These are phyloP conservation scores for Apis laboriosa DNA, from an alignment of 1,140 invertebrate species.

Conservation along the genomic window DNA sequence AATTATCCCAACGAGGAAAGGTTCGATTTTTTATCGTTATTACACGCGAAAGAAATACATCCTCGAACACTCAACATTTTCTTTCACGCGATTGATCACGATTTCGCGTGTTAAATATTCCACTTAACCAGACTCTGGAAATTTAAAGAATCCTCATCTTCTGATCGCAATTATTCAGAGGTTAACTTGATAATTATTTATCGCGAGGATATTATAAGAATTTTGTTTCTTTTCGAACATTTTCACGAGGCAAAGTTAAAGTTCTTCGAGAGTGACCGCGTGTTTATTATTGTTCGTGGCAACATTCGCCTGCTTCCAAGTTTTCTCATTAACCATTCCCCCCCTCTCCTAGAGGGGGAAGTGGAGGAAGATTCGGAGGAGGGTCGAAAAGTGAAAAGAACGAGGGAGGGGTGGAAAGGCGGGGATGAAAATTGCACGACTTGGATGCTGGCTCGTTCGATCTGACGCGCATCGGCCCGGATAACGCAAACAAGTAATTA, in stretches of 20 bases:
- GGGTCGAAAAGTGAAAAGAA: background rate
- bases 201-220: no score
- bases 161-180: no score
- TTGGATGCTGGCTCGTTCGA: background rate
- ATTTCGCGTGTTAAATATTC: no score
- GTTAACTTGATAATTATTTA: no score
- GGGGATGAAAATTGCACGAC: slow-evolving; percentile 6
- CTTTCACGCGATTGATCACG: no score
- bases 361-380: background rate
- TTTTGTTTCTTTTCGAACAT: background rate
- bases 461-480: background rate
- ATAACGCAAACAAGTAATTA: slow-evolving; percentile 47
- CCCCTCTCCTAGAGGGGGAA: background rate
- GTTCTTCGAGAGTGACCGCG: background rate
- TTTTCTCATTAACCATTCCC: slow-evolving; percentile 42
- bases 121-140: no score
- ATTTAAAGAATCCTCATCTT: no score
- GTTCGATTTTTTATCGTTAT: no score
- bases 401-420: background rate
- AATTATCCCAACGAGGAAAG: no score
- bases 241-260: background rate
- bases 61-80: no score
- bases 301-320: slow-evolving; percentile 9
- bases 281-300: slow-evolving; percentile 26
- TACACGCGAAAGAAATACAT: no score